These are phyloP conservation scores for Diplazon laetatorius DNA, from an alignment of 2,888 invertebrate genomes.

Conservation along the genomic window DNA sequence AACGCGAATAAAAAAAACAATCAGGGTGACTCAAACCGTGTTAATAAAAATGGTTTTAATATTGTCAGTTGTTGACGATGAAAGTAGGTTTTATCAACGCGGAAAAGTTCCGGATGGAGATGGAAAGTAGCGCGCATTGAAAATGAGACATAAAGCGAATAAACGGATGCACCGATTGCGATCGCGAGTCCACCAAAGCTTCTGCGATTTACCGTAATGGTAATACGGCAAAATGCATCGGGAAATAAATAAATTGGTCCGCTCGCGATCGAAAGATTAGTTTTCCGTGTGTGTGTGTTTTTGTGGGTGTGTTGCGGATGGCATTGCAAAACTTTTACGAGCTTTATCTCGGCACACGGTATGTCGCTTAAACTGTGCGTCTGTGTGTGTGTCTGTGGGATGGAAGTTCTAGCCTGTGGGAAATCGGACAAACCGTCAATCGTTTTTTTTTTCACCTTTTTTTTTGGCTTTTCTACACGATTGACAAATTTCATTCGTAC, in stretches of 20 bases:
- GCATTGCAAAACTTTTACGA: constrained; percentile 59
- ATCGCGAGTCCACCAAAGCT: neutral
- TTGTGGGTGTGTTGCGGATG: neutral
- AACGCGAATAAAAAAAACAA: no score
- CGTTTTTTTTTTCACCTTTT: constrained; percentile 38
- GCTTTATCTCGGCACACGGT: constrained; percentile 59
- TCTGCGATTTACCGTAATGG: constrained; percentile 11
- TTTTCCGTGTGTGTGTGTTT: constrained; percentile 35
- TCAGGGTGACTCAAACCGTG: no score
- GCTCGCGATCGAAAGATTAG: constrained; percentile 45
- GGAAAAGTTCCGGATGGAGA: no score
- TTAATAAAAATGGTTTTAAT: no score
- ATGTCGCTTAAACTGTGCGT: constrained; percentile 28
- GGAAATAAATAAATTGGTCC: constrained; percentile 57
- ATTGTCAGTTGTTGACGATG: no score
- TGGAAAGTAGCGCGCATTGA: no score
- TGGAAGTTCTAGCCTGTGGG: constrained; percentile 54
- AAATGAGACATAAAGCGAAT: no score
- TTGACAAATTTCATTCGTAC: constrained; percentile 58
- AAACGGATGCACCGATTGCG: no score
- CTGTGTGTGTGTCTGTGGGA: no score
- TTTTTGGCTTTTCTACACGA: constrained; percentile 19
- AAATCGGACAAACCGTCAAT: constrained; percentile 48
- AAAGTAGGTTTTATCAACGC: no score
- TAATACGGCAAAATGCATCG: constrained; percentile 37